Conservation (phyloP, 2,113 vertebrate species). For the Mellivora capensis region DNA sequence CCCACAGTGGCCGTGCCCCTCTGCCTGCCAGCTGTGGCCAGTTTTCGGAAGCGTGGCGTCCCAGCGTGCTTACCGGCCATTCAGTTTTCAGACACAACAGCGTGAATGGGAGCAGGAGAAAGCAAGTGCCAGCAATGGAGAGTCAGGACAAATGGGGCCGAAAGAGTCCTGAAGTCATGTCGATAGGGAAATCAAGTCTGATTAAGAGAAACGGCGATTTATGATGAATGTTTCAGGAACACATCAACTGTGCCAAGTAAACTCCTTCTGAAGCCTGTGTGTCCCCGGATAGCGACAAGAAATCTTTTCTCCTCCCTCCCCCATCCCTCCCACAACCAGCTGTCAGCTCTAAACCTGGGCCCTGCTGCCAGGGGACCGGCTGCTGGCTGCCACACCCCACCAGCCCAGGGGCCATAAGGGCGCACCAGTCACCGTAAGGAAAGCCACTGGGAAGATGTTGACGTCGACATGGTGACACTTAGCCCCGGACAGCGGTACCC, state of each 20-base stretch:
- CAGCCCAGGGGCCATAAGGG: accelerated
- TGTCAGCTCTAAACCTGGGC: neutral
- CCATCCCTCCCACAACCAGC: neutral
- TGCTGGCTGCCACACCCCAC: neutral
- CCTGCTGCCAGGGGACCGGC: accelerated
- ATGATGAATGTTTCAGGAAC: neutral
- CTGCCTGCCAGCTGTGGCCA: neutral
- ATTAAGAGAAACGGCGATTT: neutral
- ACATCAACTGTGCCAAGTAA: neutral
- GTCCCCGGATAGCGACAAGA: neutral
- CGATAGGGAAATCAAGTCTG: neutral
- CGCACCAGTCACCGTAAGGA: neutral
- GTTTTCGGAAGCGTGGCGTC: accelerated
- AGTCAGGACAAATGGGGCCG: no score
- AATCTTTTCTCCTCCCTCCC: neutral
- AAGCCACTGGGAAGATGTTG: neutral
- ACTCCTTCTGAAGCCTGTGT: neutral
- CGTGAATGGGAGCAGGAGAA: neutral
- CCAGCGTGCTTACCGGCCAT: accelerated
- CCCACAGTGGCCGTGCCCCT: neutral
- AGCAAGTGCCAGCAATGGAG: accelerated
- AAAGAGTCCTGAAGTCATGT: neutral
- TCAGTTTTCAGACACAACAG: neutral
- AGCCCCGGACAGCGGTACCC: neutral
- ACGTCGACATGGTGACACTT: neutral